Evolutionary conservation across 2,797 vertebrate species (phyloP).

Genomic region (Brachymystax lenok): DNA sequence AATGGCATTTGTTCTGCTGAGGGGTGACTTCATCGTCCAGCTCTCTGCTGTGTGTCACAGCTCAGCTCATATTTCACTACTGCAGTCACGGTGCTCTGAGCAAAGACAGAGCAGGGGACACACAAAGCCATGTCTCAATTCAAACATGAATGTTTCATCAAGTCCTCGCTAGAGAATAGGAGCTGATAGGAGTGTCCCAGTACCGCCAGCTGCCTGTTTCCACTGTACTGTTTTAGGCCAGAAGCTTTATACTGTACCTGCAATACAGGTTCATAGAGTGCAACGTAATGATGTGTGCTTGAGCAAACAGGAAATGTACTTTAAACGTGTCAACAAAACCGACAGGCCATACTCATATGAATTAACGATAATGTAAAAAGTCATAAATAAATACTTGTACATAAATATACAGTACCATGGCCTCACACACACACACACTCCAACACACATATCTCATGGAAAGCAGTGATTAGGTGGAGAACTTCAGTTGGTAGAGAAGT

Average conservation of each 20-base stretch:
- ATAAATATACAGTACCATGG: conserved; percentile 24
- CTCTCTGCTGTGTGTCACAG: conserved; percentile 69
- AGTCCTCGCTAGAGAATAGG: conserved; percentile 50
- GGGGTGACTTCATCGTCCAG: conserved; percentile 67
- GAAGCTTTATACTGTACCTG: conserved; percentile 20
- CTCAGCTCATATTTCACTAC: conserved; percentile 62
- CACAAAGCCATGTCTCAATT: conserved; percentile 53
- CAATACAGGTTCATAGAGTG: background rate
- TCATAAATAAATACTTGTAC: background rate
- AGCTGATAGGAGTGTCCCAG: conserved; percentile 47
- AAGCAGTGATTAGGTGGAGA: conserved; percentile 27
- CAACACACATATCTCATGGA: conserved; percentile 24
- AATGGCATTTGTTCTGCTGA: conserved; percentile 57
- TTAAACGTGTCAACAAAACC: background rate
- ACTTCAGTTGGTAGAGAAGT: conserved; percentile 14
- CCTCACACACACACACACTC: conserved; percentile 5
- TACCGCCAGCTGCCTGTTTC: conserved; percentile 30
- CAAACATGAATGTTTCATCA: conserved; percentile 55
- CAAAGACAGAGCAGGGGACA: conserved; percentile 64
- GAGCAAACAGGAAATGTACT: background rate
- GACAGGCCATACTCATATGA: background rate
- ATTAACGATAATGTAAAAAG: background rate
- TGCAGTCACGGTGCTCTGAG: conserved; percentile 45
- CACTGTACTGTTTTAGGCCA: conserved; percentile 35
- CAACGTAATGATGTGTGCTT: background rate